A percentile compares a stretch with the other conserved stretches of the same genome.
Conservation (phyloP, 2,888 invertebrate genomes). For the Galerucella pusilla region DNA sequence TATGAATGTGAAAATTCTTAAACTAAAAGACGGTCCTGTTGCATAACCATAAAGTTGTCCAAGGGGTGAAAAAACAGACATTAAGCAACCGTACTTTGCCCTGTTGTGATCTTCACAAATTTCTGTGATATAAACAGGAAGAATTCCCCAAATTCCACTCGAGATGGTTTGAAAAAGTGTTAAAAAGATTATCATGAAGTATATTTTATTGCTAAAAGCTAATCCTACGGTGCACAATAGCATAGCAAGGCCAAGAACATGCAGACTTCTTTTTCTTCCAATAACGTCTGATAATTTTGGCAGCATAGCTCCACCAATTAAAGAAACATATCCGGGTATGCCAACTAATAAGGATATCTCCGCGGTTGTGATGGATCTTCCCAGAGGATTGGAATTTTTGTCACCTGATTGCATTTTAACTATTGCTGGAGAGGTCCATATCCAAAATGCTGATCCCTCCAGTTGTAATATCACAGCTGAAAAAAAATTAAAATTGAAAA, state of each 20-base stretch:
- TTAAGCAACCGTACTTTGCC: constrained; percentile 23
- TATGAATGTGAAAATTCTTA: constrained; percentile 26
- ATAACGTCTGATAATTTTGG: constrained; percentile 15
- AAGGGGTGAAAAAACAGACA: background rate
- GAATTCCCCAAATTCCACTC: background rate
- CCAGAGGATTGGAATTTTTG: background rate
- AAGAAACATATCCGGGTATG: constrained; percentile 8
- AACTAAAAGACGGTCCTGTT: constrained; percentile 19
- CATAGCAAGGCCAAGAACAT: background rate
- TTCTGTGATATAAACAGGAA: constrained; percentile 24
- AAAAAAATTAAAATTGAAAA: background rate
- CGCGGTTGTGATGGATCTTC: constrained; percentile 3
- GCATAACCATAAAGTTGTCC: constrained; percentile 26
- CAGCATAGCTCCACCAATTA: background rate
- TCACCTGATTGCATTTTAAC: constrained; percentile 9
- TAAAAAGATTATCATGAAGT: background rate
- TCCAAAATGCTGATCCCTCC: background rate
- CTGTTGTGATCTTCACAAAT: constrained; percentile 32
- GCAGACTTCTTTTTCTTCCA: constrained; percentile 22
- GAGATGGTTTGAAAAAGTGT: background rate
- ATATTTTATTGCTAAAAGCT: constrained; percentile 21
- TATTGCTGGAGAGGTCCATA: constrained; percentile 17
- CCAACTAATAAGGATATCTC: constrained; percentile 23
- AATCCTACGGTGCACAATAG: background rate
- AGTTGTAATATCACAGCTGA: background rate